Conservation (phyloP, 2,113 vertebrate species). For the Dromas ardeola region DNA sequence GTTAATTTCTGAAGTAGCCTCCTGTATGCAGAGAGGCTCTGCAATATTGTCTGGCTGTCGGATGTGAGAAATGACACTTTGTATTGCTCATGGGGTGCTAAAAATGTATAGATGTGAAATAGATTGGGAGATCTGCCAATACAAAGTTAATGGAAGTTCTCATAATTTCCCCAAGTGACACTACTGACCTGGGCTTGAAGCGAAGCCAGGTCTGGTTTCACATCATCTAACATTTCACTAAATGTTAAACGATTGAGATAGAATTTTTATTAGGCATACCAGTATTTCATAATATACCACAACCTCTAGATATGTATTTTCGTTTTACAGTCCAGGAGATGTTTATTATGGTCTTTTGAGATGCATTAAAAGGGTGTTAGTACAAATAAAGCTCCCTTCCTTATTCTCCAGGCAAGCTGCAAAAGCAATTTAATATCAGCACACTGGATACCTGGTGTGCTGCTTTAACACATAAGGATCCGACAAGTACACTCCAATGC, state of each 20-base stretch:
- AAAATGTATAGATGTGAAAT: slow-evolving; percentile 48
- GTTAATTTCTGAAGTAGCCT: slow-evolving; percentile 35
- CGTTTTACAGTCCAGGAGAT: slow-evolving; percentile 36
- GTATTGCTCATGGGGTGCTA: slow-evolving; percentile 26
- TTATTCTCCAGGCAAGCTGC: slow-evolving; percentile 40
- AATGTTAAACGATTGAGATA: slow-evolving; percentile 64
- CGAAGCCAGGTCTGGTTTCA: slow-evolving; percentile 64
- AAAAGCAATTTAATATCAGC: slow-evolving; percentile 51
- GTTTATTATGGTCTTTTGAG: slow-evolving; percentile 52
- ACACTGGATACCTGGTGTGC: not conserved
- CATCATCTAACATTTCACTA: slow-evolving; percentile 63
- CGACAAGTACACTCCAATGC: not conserved
- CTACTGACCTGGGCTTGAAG: slow-evolving; percentile 63
- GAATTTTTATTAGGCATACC: slow-evolving; percentile 58
- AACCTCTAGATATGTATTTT: slow-evolving; percentile 20
- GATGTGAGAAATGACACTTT: slow-evolving; percentile 47
- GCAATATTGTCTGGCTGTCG: not conserved
- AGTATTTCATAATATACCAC: slow-evolving; percentile 35
- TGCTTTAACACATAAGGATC: slow-evolving; percentile 7
- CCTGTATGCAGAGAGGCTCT: slow-evolving; percentile 18
- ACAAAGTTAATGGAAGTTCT: slow-evolving; percentile 64
- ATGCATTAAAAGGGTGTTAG: slow-evolving; percentile 48
- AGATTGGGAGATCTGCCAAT: slow-evolving; percentile 67
- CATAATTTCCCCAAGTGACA: slow-evolving; percentile 61
- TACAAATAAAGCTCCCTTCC: slow-evolving; percentile 57